Evolutionary conservation across 1,140 invertebrate genomes (phyloP).

Genomic region (Artemia franciscana): DNA sequence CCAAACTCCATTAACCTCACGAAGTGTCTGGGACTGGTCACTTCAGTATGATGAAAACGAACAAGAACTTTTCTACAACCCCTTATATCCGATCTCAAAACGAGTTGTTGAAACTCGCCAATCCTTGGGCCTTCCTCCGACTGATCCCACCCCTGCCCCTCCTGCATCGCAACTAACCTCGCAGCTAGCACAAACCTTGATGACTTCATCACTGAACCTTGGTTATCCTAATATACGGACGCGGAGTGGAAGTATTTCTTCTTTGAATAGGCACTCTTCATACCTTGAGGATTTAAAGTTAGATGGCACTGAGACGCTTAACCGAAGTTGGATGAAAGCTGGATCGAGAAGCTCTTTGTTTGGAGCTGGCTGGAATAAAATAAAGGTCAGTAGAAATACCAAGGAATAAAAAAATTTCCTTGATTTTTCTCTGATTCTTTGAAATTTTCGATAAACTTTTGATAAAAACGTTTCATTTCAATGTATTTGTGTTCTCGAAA

Average conservation of each 20-base stretch:
- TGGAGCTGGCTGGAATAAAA: not conserved
- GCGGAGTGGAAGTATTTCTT: not conserved
- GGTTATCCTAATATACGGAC: conserved; percentile 19
- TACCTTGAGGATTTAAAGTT: not conserved
- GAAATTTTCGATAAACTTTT: no score
- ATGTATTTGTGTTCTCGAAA: no score
- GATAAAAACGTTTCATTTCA: no score
- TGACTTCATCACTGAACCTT: conserved; percentile 11
- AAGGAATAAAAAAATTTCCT: no score
- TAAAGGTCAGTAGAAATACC: no score
- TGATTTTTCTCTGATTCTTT: no score
- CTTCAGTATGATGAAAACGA: conserved; percentile 46
- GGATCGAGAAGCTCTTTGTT: not conserved
- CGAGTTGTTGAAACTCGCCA: conserved; percentile 6
- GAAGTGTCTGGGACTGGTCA: conserved; percentile 61
- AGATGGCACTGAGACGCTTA: conserved; percentile 7
- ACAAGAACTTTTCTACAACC: conserved; percentile 45
- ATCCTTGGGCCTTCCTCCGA: conserved; percentile 12
- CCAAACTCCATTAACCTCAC: conserved; percentile 30
- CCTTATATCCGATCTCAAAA: conserved; percentile 31
- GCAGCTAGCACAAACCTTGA: not conserved
- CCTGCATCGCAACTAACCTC: not conserved
- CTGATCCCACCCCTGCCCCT: not conserved
- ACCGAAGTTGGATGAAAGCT: conserved; percentile 6
- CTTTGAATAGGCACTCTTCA: not conserved